Evolutionary conservation across 2,113 vertebrate genomes (phyloP), one percentile per base, ranked within the genome.

Genomic region (Antennarius striatus): DNA sequence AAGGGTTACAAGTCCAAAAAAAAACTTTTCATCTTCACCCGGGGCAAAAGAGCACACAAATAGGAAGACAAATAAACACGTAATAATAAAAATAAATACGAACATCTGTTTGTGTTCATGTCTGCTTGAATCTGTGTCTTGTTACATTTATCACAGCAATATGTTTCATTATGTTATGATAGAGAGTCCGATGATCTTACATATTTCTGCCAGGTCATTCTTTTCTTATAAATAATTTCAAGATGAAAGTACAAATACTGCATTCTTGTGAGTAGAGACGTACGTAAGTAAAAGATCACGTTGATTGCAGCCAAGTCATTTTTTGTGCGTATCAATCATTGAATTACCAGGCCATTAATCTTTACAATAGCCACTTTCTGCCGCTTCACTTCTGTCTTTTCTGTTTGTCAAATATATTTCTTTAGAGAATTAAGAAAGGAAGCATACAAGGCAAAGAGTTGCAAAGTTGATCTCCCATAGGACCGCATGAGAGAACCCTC

Each of bases 11-110:
- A 81, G 78, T 70, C 83, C 88, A 7, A 36, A 92, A 90, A 92
- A 90, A 94, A 93, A 89, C 90, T 92, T 90, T 84, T 86, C 88
- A 93, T 88, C 83, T 91, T 90, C 67, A 89, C 75, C 83, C 82
- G 77, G 66, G 73, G 84, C 83, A 86, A 67, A 77, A 46, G 64
- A 64, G 77, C 62, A 62, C 82, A 80, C 71, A 80, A 57, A 69
- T 2, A 61, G 68, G 56, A 63, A 72, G 28, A 65, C 46, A 43
- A 30, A 67, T 16, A 65, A 72, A 81, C 67, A 69, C 70, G 67
- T 59, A 59, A 68, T 49, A 48, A 63, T 43, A 68, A n/a, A n/a
- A n/a, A 36, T 36, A 36, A 4, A 36, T 5, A 36, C 7, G n/a
- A 55, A 32, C 14, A 4, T 45, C n/a, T 48, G 39, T 63, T 6